These are phyloP conservation scores for Watsonalla cultraria DNA, from an alignment of 2,888 invertebrate genomes.

Conservation along the genomic window DNA sequence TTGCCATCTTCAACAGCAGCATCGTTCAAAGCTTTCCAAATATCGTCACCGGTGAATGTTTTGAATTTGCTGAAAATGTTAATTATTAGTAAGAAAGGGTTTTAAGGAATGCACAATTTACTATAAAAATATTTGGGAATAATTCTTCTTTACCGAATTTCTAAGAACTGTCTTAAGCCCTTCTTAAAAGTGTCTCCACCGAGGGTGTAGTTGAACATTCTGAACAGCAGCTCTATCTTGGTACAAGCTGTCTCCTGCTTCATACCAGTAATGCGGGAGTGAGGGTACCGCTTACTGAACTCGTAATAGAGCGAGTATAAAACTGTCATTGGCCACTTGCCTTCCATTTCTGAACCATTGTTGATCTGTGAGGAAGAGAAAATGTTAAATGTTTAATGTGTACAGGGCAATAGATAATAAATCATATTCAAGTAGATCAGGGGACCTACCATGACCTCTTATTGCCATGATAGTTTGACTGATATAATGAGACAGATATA, in stretches of 20 bases:
- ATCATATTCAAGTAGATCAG: too few species aligned
- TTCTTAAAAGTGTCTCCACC: slow-evolving; percentile 86
- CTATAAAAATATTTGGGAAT: too few species aligned
- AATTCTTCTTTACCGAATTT: slow-evolving; percentile 62
- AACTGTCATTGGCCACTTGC: slow-evolving; percentile 89
- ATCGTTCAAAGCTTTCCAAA: slow-evolving; percentile 86
- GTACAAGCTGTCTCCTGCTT: slow-evolving; percentile 85
- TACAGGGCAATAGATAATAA: too few species aligned
- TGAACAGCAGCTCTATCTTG: slow-evolving; percentile 88
- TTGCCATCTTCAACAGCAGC: slow-evolving; percentile 81
- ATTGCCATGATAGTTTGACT: too few species aligned
- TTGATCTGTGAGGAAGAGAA: slow-evolving; percentile 72
- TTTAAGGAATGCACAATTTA: too few species aligned
- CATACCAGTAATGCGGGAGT: slow-evolving; percentile 86
- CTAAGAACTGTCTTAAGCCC: slow-evolving; percentile 84
- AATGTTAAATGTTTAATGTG: background rate
- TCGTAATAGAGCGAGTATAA: slow-evolving; percentile 89
- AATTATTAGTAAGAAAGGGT: background rate
- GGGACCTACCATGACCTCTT: too few species aligned
- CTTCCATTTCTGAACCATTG: slow-evolving; percentile 84
- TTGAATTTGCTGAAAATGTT: slow-evolving; percentile 82
- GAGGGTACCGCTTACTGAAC: slow-evolving; percentile 87
- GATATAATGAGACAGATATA: too few species aligned
- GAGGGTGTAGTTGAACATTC: slow-evolving; percentile 93
- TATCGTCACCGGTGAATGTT: slow-evolving; percentile 87